Base-by-base conservation (phyloP, 2,797 vertebrate species). In the Corythornis leucogaster region DNA sequence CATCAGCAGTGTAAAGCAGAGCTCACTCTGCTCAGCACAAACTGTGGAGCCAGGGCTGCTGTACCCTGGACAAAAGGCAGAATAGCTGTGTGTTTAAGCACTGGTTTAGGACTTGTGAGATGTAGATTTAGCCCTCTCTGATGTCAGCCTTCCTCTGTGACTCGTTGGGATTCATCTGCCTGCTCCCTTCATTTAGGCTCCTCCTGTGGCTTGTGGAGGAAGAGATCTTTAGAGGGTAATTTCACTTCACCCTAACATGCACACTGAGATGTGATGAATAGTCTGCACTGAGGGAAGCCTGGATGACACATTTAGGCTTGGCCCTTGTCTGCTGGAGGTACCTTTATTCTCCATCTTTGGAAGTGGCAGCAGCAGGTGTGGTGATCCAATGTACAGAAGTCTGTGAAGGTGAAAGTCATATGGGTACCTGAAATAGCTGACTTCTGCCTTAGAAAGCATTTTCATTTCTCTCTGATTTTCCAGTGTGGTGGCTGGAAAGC, bases 101-200 rank as follows among this genome's bases (percentile, higher is more conserved):
- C 35, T 59, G 59, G 5, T 46, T 78, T 54, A n/a, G 25, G 57
- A 54, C 63, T 50, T 8, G 17, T 19, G 66, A 83, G 70, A 7
- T 19, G 8, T 20, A 53, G 28, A 19, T 43, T 70, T 66, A 64
- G 38, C 0, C 0, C 15, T 68, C 15, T 67, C 16, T 0, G 0
- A 35, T 58, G 20, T 71, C 26, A 53, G 43, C 14, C 24, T 48
- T 68, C 28, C 50, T 68, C 61, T 54, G 58, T 75, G 63, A 8
- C 62, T n/a, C 45, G 11, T 12, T 64, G 14, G 66, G 62, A 11
- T 77, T 48, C 22, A 38, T 43, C 64, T 77, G 77, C 70, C 40
- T 48, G 48, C 30, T 48, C 12, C 69, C 68, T 9, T 31, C 46
- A 28, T 68, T 68, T 54, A 46, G 54, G 33, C n/a, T 88, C 18